These are phyloP conservation scores for Ciconia maguari DNA, from an alignment of 2,113 vertebrate genomes.

Conservation along the genomic window DNA sequence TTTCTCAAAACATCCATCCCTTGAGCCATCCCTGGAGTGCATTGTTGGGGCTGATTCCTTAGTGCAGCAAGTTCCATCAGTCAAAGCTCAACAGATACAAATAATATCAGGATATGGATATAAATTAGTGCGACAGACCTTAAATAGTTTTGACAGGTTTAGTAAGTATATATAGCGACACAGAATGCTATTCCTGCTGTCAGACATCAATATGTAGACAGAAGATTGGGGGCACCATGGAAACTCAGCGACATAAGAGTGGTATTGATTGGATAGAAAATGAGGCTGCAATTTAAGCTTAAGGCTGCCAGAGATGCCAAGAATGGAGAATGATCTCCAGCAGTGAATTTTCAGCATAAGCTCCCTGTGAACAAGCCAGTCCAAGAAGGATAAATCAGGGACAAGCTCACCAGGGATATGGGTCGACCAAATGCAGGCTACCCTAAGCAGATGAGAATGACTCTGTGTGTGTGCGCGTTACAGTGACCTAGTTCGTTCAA, in stretches of 20 bases:
- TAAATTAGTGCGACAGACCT: slow-evolving; percentile 59
- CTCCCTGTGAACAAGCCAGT: slow-evolving; percentile 51
- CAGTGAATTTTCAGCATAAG: slow-evolving; percentile 45
- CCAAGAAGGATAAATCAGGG: slow-evolving; percentile 58
- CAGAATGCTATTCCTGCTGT: slow-evolving; percentile 50
- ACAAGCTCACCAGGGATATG: slow-evolving; percentile 55
- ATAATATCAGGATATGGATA: slow-evolving; percentile 68
- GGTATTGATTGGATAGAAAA: slow-evolving; percentile 41
- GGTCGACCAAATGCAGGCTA: not conserved
- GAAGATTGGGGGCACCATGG: slow-evolving; percentile 52
- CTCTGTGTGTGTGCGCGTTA: not conserved
- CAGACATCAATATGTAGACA: slow-evolving; percentile 58
- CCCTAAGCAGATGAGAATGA: slow-evolving; percentile 17
- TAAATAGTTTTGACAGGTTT: slow-evolving; percentile 64
- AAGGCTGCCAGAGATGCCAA: slow-evolving; percentile 43
- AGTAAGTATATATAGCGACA: slow-evolving; percentile 43
- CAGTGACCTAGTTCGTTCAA: slow-evolving; percentile 55
- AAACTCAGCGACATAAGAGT: slow-evolving; percentile 43
- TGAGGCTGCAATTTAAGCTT: slow-evolving; percentile 16
- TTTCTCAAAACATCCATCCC: slow-evolving; percentile 17
- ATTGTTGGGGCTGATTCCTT: slow-evolving; percentile 18
- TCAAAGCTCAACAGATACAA: slow-evolving; percentile 56
- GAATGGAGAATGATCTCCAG: slow-evolving; percentile 58
- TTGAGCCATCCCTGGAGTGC: slow-evolving; percentile 40
- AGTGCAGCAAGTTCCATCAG: slow-evolving; percentile 24